Evolutionary conservation across 2,797 vertebrate genomes (phyloP).

Genomic region (Psittacula echo): DNA sequence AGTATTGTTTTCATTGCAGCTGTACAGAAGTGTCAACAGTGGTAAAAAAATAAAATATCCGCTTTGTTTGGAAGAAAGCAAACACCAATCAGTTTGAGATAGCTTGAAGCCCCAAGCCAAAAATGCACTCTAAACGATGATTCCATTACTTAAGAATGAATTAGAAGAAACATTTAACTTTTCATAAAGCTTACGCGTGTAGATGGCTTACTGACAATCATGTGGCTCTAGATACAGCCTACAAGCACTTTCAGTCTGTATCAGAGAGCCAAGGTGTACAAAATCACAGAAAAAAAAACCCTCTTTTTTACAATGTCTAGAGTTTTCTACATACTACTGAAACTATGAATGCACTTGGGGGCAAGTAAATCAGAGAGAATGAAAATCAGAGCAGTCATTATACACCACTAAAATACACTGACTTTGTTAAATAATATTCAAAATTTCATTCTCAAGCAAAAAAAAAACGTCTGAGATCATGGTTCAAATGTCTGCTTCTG

Average conservation of each 20-base stretch:
- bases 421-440: slow-evolving; percentile 1
- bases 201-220: not conserved
- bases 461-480: not conserved
- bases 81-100: not conserved
- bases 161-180: slow-evolving; percentile 41
- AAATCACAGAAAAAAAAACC: not conserved
- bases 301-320: slow-evolving; percentile 33
- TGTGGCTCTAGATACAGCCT: not conserved
- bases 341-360: slow-evolving; percentile 52
- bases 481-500: not conserved
- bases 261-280: slow-evolving; percentile 43
- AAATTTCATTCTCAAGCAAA: slow-evolving; percentile 24
- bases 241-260: slow-evolving; percentile 54
- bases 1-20: slow-evolving; percentile 23
- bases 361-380: slow-evolving; percentile 59
- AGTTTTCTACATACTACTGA: slow-evolving; percentile 45
- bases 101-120: slow-evolving; percentile 31
- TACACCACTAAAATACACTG: slow-evolving; percentile 47
- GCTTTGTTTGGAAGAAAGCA: slow-evolving; percentile 25
- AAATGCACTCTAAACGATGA: slow-evolving; percentile 37
- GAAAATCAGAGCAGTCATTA: slow-evolving; percentile 21
- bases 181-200: slow-evolving; percentile 27
- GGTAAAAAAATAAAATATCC: slow-evolving; percentile 43
- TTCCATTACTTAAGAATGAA: slow-evolving; percentile 40
- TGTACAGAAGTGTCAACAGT: slow-evolving; percentile 35